Evolutionary conservation across 2,113 vertebrate genomes (phyloP), one percentile per base, ranked within the genome.

Genomic region (Empidonax alnorum): DNA sequence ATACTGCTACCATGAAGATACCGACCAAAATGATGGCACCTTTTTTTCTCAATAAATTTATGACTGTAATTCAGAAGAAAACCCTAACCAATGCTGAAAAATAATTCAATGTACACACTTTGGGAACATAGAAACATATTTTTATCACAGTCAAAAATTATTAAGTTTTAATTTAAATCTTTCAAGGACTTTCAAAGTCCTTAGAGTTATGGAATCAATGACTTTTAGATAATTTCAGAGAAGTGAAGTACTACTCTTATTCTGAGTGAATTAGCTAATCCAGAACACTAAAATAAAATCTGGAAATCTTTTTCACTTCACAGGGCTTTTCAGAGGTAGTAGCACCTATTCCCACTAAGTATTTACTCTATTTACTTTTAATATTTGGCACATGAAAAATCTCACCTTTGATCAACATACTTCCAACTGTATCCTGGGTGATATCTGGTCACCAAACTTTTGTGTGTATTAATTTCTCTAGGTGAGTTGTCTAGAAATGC

Each of bases 41-140:
- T 35, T 87, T 93, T 87, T 86, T 71, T 4, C 44, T 89, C 73
- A 81, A 61, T 47, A 82, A 84, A 89, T 93, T 39, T 82, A 89
- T 91, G 3, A 63, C 47, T 67, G 23, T 68, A 67, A 63, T 30
- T 93, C 63, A 87, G 71, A 72, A 83, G 42, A 33, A 81, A 73
- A 63, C 23, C 27, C 6, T 67, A 84, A 67, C 61, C 25, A 63
- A 27, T 59, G 27, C 56, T 53, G 39, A 67, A 91, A 89, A 74
- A 35, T 69, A 52, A 92, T 63, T 89, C 72, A 55, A 3, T 27
- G 20, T 61, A 61, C 46, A 74, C 10, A 41, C 15, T 89, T 89
- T 63, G 30, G 22, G 35, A 94, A 87, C 12, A 56, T 14, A 47
- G n/a, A 86, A 31, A 0, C 1, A 28, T 46, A 77, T 78, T 87